Percentiles rank a stretch among this genome's conserved stretches.
These are phyloP conservation scores for Drosophila biarmipes DNA, from an alignment of 1,140 invertebrate genomes.

Conservation along the genomic window DNA sequence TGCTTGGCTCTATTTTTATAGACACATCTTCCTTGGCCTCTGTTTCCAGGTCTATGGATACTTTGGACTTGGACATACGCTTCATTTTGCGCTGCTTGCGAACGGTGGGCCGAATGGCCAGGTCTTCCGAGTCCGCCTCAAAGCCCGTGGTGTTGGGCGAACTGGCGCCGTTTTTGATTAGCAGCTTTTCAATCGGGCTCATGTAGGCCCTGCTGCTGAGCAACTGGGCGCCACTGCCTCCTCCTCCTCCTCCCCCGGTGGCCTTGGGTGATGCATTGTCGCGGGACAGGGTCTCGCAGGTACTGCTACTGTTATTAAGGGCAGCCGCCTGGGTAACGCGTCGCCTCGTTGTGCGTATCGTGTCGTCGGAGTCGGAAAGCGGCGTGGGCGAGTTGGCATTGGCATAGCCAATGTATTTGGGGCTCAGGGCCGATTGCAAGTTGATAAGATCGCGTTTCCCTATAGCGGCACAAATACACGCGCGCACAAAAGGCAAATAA, in stretches of 20 bases:
- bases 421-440: constrained; percentile 65
- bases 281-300: constrained; percentile 13
- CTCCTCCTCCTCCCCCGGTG: not conserved
- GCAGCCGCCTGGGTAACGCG: constrained; percentile 37
- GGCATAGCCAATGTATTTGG: constrained; percentile 70
- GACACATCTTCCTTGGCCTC: not conserved
- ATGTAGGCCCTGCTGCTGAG: constrained; percentile 32
- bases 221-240: not conserved
- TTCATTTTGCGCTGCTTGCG: constrained; percentile 61
- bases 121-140: constrained; percentile 64
- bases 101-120: not conserved
- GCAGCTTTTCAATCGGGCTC: constrained; percentile 67
- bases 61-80: constrained; percentile 40
- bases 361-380: constrained; percentile 41
- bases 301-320: constrained; percentile 25
- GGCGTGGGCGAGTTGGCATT: constrained; percentile 61
- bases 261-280: constrained; percentile 50
- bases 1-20: not conserved
- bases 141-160: constrained; percentile 70
- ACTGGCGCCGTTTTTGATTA: constrained; percentile 64
- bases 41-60: not conserved
- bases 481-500: constrained; percentile 7
- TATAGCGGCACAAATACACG: constrained; percentile 11
- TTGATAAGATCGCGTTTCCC: constrained; percentile 71
- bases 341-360: constrained; percentile 52